Evolutionary conservation across 1,140 invertebrate genomes (phyloP).

Genomic region (Coelopa frigida): DNA sequence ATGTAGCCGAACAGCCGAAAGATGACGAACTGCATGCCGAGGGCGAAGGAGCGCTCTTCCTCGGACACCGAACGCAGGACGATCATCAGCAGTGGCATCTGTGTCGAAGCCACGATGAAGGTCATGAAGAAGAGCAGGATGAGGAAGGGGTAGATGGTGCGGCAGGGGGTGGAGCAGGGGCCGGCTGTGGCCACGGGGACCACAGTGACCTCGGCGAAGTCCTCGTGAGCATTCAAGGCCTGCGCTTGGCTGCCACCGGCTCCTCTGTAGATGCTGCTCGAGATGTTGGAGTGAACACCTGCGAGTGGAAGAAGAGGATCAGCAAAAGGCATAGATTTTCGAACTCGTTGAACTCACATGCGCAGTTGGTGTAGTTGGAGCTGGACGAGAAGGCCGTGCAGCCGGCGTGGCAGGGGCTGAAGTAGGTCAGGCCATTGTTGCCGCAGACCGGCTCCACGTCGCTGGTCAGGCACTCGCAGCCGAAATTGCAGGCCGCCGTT

Average conservation of each 20-base stretch:
- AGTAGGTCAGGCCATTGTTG: constrained; percentile 88
- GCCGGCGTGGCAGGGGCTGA: constrained; percentile 84
- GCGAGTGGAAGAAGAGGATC: constrained; percentile 5
- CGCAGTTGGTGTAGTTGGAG: constrained; percentile 80
- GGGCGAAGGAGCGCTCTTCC: constrained; percentile 87
- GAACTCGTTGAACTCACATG: constrained; percentile 57
- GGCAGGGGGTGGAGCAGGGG: constrained; percentile 81
- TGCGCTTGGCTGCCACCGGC: constrained; percentile 48
- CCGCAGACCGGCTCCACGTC: constrained; percentile 92
- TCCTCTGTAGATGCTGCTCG: constrained; percentile 41
- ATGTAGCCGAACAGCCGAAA: constrained; percentile 93
- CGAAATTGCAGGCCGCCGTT: constrained; percentile 87
- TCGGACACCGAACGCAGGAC: constrained; percentile 86
- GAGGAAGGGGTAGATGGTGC: constrained; percentile 88
- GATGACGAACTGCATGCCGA: constrained; percentile 95
- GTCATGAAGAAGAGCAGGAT: constrained; percentile 93
- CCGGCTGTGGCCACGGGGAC: constrained; percentile 85
- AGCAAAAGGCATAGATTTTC: constrained; percentile 1
- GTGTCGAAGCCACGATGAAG: constrained; percentile 84
- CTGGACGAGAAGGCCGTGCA: constrained; percentile 78
- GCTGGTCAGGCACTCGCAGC: constrained; percentile 83
- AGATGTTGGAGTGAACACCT: constrained; percentile 73
- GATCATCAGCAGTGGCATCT: constrained; percentile 94
- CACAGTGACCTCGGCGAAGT: constrained; percentile 74
- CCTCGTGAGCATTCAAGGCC: constrained; percentile 51